Percentiles rank a stretch among this genome's conserved stretches.
phyloP scores from a whole-genome alignment of 2,888 invertebrate genomes.

The Pandemis cinnamomeana region DNA sequence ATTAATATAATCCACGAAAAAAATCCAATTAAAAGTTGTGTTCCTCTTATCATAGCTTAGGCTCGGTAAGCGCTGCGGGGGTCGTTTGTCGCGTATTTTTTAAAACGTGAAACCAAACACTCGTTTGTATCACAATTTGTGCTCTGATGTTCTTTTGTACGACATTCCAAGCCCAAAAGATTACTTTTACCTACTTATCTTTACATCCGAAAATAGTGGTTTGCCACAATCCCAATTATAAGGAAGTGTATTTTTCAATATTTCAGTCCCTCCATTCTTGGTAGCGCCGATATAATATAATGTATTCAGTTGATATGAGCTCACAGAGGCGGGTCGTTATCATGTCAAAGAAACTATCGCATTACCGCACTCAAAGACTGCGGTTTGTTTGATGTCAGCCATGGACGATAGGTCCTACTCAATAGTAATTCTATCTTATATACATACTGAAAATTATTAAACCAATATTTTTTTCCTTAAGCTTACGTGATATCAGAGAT shows the following conservation, averaged over 20 bases:
- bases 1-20: slow-evolving; percentile 76
- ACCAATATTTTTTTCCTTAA: slow-evolving; percentile 21
- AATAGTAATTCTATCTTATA: slow-evolving; percentile 49
- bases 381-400: slow-evolving; percentile 76
- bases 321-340: slow-evolving; percentile 72
- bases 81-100: slow-evolving; percentile 52
- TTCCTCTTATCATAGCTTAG: slow-evolving; percentile 69
- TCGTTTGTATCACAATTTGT: slow-evolving; percentile 32
- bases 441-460: slow-evolving; percentile 36
- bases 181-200: background rate
- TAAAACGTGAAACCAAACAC: slow-evolving; percentile 49
- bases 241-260: slow-evolving; percentile 60
- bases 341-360: slow-evolving; percentile 83
- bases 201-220: background rate
- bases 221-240: slow-evolving; percentile 14
- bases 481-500: background rate
- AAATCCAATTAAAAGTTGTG: slow-evolving; percentile 78
- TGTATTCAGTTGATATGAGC: slow-evolving; percentile 75
- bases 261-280: slow-evolving; percentile 55
- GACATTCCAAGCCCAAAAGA: background rate
- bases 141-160: slow-evolving; percentile 2
- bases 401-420: slow-evolving; percentile 58
- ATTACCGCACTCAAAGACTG: slow-evolving; percentile 78
- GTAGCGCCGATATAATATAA: slow-evolving; percentile 68
- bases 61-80: slow-evolving; percentile 58